These are phyloP conservation scores for Saccostrea echinata DNA, from an alignment of 1,140 invertebrate species.

Conservation along the genomic window DNA sequence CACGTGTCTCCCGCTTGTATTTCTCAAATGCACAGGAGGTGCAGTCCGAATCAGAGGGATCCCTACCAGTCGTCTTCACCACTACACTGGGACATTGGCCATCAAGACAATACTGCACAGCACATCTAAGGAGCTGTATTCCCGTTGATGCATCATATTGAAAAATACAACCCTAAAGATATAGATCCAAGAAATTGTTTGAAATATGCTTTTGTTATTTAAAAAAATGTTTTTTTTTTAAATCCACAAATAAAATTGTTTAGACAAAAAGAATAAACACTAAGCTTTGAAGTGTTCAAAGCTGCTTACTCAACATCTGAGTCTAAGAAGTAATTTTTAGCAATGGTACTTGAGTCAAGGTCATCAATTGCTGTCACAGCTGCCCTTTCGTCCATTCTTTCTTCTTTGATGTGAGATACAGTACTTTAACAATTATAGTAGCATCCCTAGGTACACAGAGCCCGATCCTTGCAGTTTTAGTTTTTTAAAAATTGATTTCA, in stretches of 20 bases:
- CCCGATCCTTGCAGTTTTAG: not conserved
- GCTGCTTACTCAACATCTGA: slow-evolving; percentile 4
- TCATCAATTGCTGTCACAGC: not conserved
- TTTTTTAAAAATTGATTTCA: not conserved
- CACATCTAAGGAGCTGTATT: not conserved
- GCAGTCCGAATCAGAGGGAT: not conserved
- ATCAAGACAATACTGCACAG: not conserved
- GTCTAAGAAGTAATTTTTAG: not conserved
- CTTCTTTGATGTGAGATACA: not conserved
- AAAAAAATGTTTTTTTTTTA: too few relatives aligned
- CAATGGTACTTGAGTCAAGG: not conserved
- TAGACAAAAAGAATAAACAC: not conserved
- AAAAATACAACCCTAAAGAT: slow-evolving; percentile 29
- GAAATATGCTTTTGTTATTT: not conserved
- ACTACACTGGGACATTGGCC: not conserved
- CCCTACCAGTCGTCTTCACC: not conserved
- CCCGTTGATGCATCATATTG: not conserved
- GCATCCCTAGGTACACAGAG: slow-evolving; percentile 23
- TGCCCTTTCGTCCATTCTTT: not conserved
- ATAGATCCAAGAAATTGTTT: not conserved
- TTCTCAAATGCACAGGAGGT: slow-evolving; percentile 15
- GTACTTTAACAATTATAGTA: not conserved
- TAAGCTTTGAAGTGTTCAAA: not conserved
- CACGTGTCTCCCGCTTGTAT: not conserved
- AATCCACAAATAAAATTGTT: too few relatives aligned